Evolutionary conservation across 2,113 vertebrate species (phyloP).

Genomic region (Gasterosteus aculeatus): DNA sequence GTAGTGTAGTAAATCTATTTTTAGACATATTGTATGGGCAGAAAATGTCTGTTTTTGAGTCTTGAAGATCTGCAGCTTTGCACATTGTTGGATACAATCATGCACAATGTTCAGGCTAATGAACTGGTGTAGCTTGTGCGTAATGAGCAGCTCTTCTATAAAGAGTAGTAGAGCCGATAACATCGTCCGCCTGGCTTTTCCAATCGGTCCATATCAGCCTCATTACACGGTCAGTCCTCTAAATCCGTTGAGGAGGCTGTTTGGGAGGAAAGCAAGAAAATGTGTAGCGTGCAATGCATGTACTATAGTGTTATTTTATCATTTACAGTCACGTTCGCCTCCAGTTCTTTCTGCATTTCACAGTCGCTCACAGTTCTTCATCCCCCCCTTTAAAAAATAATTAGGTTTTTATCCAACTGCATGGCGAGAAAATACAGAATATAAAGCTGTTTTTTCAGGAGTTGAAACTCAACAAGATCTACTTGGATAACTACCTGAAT

Average conservation of each 20-base stretch:
- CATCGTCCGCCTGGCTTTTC: constrained; percentile 35
- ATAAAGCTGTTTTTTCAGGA: neutral
- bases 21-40: constrained; percentile 31
- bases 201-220: constrained; percentile 3
- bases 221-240: neutral
- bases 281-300: neutral
- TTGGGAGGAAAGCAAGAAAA: constrained; percentile 21
- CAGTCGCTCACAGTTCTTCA: constrained; percentile 11
- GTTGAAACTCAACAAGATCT: neutral
- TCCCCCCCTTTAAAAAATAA: constrained; percentile 3
- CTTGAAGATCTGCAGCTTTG: constrained; percentile 17
- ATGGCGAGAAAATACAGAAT: constrained; percentile 2
- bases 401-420: neutral
- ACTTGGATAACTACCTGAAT: neutral
- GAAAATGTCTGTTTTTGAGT: constrained; percentile 42
- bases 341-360: constrained; percentile 3
- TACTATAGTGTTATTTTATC: neutral
- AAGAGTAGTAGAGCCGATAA: constrained; percentile 28
- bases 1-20: constrained; percentile 49
- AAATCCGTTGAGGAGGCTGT: constrained; percentile 12
- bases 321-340: neutral
- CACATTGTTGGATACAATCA: constrained; percentile 16
- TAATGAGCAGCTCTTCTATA: constrained; percentile 27
- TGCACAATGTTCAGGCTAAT: constrained; percentile 36
- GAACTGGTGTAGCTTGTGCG: constrained; percentile 8